Base-by-base conservation (phyloP, 2,888 invertebrate species). In the Autographa gamma region DNA sequence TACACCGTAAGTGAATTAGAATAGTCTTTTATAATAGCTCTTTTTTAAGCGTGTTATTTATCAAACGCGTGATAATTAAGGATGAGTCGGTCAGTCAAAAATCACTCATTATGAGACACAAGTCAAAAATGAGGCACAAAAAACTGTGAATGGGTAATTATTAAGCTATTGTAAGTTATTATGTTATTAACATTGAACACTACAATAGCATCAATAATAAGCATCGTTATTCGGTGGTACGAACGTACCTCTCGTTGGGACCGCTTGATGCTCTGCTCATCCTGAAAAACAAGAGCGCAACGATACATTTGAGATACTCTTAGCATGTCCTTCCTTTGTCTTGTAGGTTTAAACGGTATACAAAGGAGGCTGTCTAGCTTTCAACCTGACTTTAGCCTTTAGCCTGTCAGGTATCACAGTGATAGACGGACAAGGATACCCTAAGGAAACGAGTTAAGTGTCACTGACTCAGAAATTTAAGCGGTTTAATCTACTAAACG, bases 221-320 rank as follows among this genome's bases (percentile, higher is more conserved):
- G 79, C 65, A 71, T 76, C 66, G 67, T 71, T 72, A 69, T 72
- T 74, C 72, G 65, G 70, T 72, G 71, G 80, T 81, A 79, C 83
- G 69, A 68, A 82, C 83, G 82, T 81, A 82, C 82, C 83, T 82
- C 82, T 74, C 75, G 78, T 66, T 82, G 83, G 54, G 73, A 67
- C 79, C 71, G 82, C 82, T 82, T 82, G 81, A 71, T 71, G 18
- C 71, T 68, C 83, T 75, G 73, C 75, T 83, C 74, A 83, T 79
- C 82, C 82, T 82, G 82, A 43, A 82, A 82, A 80, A 83, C 73
- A 82, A 82, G 76, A 83, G 72, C 81, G 72, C 65, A 56, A 63
- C 56, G 71, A 75, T 78, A 72, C 71, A 78, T 64, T 76, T 19
- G 25, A 25, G 25, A 25, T 25, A 25, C 25, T 25, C 25, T 25